Conservation (phyloP, 2,113 vertebrate species). For the Equus przewalskii region DNA sequence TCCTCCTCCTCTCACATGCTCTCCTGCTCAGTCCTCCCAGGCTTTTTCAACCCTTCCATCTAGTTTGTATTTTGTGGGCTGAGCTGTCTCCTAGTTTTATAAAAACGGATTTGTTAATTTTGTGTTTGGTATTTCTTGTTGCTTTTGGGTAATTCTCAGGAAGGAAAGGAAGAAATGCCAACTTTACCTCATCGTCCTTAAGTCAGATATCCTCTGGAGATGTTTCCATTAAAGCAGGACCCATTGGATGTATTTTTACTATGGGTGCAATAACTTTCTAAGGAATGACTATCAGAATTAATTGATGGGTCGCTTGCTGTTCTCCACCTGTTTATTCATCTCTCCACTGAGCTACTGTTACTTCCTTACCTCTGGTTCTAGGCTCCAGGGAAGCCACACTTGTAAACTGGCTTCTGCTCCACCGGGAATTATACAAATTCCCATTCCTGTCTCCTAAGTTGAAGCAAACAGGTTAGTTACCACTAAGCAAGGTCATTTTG, state of each 20-base stretch:
- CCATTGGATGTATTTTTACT: background rate
- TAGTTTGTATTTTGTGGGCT: background rate
- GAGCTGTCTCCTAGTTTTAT: background rate
- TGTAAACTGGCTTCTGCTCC: background rate
- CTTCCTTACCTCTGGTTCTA: background rate
- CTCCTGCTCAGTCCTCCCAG: background rate
- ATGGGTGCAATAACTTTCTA: background rate
- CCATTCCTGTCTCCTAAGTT: background rate
- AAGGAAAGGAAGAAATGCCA: background rate
- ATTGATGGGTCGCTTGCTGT: background rate
- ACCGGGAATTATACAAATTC: background rate
- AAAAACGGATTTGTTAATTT: background rate
- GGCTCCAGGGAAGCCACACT: background rate
- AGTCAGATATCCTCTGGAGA: background rate
- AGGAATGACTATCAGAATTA: background rate
- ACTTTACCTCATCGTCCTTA: background rate
- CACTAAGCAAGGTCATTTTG: background rate
- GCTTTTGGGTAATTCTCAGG: background rate
- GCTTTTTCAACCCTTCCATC: background rate
- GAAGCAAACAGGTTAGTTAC: background rate
- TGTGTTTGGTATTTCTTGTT: background rate
- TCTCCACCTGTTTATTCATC: background rate
- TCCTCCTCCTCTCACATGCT: background rate
- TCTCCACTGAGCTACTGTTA: background rate
- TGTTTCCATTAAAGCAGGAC: background rate